Percentiles rank a stretch among this genome's conserved stretches.
These are phyloP conservation scores for Creontiades dilutus DNA, from an alignment of 2,888 invertebrate species.

Conservation along the genomic window DNA sequence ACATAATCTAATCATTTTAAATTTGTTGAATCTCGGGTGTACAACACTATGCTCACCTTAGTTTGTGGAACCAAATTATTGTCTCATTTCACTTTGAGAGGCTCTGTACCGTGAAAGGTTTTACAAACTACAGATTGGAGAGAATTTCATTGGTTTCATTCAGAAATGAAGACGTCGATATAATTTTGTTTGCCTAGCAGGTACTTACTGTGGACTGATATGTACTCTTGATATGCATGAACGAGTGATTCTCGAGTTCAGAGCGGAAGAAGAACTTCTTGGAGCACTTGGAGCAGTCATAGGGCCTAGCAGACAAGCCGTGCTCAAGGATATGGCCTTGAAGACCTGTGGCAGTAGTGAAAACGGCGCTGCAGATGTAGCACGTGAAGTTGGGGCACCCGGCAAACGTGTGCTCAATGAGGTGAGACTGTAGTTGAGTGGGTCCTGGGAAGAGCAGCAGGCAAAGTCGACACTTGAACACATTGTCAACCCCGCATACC, in stretches of 20 bases:
- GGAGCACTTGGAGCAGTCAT: slow-evolving; percentile 90
- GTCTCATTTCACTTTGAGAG: no score
- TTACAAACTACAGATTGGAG: no score
- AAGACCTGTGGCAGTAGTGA: slow-evolving; percentile 89
- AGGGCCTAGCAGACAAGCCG: slow-evolving; percentile 88
- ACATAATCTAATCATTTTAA: no score
- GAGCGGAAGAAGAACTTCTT: slow-evolving; percentile 94
- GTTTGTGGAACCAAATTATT: no score
- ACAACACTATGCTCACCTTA: no score
- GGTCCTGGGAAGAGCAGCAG: slow-evolving; percentile 88
- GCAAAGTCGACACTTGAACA: slow-evolving; percentile 88
- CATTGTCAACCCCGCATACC: not conserved
- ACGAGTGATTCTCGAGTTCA: slow-evolving; percentile 91
- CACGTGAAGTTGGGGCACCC: slow-evolving; percentile 91
- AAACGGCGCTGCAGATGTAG: slow-evolving; percentile 92
- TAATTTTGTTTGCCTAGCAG: no score
- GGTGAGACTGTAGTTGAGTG: slow-evolving; percentile 90
- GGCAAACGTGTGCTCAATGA: slow-evolving; percentile 95
- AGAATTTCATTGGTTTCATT: no score
- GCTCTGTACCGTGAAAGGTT: no score
- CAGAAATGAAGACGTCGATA: no score
- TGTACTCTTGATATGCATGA: slow-evolving; percentile 76
- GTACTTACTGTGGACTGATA: slow-evolving; percentile 21
- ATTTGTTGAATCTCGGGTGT: no score
- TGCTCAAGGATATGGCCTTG: slow-evolving; percentile 92